phyloP scores from a whole-genome alignment of 2,113 vertebrate genomes.

The Passer domesticus region DNA sequence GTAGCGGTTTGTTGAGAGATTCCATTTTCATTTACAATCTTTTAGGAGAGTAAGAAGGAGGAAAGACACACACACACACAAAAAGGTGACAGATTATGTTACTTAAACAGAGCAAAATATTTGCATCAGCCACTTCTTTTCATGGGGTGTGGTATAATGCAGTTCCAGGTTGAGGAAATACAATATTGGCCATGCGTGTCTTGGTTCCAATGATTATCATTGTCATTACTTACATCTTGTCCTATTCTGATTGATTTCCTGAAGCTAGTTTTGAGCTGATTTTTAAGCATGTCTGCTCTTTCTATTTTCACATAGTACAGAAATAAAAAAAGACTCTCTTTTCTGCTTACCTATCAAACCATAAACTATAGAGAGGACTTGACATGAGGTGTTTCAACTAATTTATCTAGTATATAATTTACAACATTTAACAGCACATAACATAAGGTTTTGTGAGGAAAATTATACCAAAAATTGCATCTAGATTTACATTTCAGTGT shows the following conservation, averaged over 20 bases:
- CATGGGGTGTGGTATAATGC: not conserved
- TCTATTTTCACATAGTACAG: not conserved
- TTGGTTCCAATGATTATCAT: not conserved
- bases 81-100: not conserved
- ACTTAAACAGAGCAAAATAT: not conserved
- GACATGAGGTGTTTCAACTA: not conserved
- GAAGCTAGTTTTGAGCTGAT: not conserved
- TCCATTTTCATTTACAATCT: not conserved
- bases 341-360: constrained; percentile 3
- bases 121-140: not conserved
- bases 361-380: not conserved
- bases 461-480: not conserved
- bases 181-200: not conserved
- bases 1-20: not conserved
- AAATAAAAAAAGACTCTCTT: constrained; percentile 2
- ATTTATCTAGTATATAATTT: not conserved
- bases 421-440: not conserved
- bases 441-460: not conserved
- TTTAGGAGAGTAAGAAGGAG: not conserved
- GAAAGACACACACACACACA: not conserved
- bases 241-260: not conserved
- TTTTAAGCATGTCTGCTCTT: not conserved
- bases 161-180: not conserved
- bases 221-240: not conserved
- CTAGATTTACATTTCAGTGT: not conserved